phyloP scores from a whole-genome alignment of 1,140 invertebrate genomes.

The Dermatophagoides farinae region DNA sequence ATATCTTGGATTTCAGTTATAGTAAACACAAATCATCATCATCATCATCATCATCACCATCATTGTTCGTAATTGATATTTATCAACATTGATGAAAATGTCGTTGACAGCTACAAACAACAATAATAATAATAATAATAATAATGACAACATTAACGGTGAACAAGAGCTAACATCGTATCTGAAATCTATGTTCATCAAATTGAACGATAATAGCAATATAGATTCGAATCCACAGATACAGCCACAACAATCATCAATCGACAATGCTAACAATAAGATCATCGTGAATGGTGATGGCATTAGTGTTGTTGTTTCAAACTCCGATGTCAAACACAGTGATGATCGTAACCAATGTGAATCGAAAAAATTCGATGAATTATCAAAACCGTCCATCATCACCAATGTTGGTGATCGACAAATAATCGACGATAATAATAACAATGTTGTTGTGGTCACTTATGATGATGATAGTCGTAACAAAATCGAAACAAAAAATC shows the following conservation, averaged over 20 bases:
- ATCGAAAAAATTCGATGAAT: not conserved
- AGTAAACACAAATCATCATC: no score
- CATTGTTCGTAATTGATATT: no score
- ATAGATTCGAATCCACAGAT: not conserved
- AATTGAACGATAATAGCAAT: not conserved
- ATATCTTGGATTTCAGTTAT: no score
- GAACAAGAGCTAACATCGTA: not conserved
- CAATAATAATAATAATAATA: no score
- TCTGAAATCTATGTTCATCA: constrained; percentile 1
- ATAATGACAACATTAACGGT: not conserved
- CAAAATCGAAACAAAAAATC: no score
- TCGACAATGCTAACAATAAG: no score
- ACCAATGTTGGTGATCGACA: not conserved
- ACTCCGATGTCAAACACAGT: not conserved
- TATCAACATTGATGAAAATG: no score
- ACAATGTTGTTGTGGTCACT: no score
- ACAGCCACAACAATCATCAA: not conserved
- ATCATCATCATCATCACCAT: no score
- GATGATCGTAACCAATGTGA: not conserved
- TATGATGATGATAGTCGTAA: no score
- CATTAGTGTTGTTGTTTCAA: not conserved
- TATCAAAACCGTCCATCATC: not conserved
- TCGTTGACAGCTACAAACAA: no score
- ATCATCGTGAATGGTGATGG: not conserved
- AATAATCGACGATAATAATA: no score